Evolutionary conservation across 2,888 invertebrate genomes (phyloP).

Genomic region (Platypus cylindrus): DNA sequence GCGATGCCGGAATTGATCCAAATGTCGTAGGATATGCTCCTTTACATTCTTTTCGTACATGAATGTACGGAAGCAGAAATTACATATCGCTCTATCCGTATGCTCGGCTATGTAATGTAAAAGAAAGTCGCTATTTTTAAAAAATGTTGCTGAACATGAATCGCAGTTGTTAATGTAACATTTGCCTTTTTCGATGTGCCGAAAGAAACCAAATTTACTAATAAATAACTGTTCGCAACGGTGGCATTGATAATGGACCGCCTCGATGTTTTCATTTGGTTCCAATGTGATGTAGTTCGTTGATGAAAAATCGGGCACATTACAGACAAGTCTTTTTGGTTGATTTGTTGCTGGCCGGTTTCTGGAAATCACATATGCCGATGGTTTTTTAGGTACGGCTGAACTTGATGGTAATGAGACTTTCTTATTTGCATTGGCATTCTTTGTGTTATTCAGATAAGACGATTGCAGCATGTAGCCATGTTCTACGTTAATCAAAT

Average conservation of each 20-base stretch:
- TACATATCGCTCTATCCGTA: conserved; percentile 32
- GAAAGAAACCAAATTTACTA: conserved; percentile 32
- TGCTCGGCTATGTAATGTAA: conserved; percentile 30
- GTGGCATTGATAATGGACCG: conserved; percentile 31
- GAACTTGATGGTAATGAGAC: conserved; percentile 6
- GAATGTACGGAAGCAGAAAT: conserved; percentile 34
- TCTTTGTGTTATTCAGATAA: no score
- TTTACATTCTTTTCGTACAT: conserved; percentile 36
- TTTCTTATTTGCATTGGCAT: no score
- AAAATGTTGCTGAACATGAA: conserved; percentile 29
- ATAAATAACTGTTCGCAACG: conserved; percentile 34
- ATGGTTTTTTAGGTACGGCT: conserved; percentile 7
- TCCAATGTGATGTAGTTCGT: conserved; percentile 27
- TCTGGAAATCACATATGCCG: conserved; percentile 12
- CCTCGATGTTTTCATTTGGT: conserved; percentile 30
- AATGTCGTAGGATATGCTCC: conserved; percentile 33
- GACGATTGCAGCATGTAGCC: conserved; percentile 32
- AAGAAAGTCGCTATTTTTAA: conserved; percentile 31
- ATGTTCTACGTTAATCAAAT: conserved; percentile 31
- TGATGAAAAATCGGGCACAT: conserved; percentile 32
- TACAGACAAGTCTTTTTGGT: conserved; percentile 25
- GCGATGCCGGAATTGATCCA: conserved; percentile 33
- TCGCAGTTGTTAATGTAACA: conserved; percentile 35
- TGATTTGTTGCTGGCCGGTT: no score
- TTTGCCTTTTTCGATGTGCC: conserved; percentile 34